Conservation (phyloP, 2,797 vertebrate genomes). For the Xyrichtys novacula region DNA sequence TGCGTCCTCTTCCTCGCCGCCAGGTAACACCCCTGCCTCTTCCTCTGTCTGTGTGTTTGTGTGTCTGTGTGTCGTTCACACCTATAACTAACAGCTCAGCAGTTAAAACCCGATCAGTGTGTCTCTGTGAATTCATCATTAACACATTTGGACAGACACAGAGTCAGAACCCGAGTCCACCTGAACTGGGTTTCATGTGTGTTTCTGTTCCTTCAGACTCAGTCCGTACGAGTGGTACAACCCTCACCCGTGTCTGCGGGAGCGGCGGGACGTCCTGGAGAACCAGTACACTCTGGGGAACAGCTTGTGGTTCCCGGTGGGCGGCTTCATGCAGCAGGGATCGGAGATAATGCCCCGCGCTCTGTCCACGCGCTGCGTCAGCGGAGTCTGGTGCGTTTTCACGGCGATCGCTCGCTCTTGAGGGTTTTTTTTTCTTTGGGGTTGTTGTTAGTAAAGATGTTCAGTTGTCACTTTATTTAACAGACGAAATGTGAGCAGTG, state of each 20-base stretch:
- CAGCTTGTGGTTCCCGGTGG: conserved; percentile 94
- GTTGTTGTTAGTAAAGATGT: no score
- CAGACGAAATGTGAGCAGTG: background rate
- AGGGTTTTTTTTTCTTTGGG: no score
- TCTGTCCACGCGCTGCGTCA: conserved; percentile 92
- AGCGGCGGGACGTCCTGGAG: conserved; percentile 88
- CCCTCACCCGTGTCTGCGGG: conserved; percentile 89
- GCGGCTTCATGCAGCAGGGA: conserved; percentile 96
- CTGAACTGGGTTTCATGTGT: background rate
- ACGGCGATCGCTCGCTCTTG: background rate
- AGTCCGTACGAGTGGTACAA: conserved; percentile 95
- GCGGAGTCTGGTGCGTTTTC: conserved; percentile 90
- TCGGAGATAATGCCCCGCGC: conserved; percentile 93
- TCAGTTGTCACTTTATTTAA: background rate
- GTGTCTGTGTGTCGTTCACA: conserved; percentile 1
- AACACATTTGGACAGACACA: no score
- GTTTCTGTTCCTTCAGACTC: conserved; percentile 75
- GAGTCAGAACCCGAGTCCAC: no score
- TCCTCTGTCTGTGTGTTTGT: background rate
- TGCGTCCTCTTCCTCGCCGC: conserved; percentile 94
- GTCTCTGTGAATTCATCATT: no score
- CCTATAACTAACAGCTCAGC: no score
- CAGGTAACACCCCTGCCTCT: conserved; percentile 80
- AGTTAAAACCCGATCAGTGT: no score
- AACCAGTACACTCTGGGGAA: conserved; percentile 94